A percentile compares a stretch with the other conserved stretches of the same genome.
Evolutionary conservation across 1,140 invertebrate species (phyloP).

Genomic region (Atopsyche davidsoni): DNA sequence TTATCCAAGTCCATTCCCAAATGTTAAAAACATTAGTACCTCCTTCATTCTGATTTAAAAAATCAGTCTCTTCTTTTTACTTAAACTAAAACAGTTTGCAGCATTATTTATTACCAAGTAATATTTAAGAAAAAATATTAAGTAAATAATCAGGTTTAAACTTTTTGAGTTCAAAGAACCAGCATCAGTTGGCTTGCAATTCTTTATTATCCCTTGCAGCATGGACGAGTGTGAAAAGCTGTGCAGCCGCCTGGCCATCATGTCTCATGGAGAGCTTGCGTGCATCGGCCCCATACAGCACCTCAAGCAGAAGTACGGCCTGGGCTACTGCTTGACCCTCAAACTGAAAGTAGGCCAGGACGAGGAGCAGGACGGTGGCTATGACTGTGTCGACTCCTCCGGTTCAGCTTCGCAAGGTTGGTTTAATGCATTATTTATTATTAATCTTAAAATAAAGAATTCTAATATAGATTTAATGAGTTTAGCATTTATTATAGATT

Average conservation of each 20-base stretch:
- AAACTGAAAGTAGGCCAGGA: slow-evolving; percentile 15
- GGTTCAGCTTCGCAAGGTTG: not conserved
- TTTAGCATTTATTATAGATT: not conserved
- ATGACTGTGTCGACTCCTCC: slow-evolving; percentile 5
- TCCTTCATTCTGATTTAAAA: too few species aligned
- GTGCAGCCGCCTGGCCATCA: slow-evolving; percentile 72
- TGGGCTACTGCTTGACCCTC: slow-evolving; percentile 46
- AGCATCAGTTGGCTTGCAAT: too few species aligned
- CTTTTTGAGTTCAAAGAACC: too few species aligned
- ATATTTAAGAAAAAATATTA: too few species aligned
- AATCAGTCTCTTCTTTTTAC: too few species aligned
- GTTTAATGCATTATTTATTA: not conserved
- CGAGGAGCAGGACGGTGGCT: not conserved
- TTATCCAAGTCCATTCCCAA: too few species aligned
- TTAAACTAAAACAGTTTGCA: too few species aligned
- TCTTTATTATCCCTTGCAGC: too few species aligned
- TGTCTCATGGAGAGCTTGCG: slow-evolving; percentile 68
- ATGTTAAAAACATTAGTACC: too few species aligned
- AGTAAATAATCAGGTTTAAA: too few species aligned
- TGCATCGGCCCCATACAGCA: slow-evolving; percentile 50
- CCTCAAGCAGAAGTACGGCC: slow-evolving; percentile 49
- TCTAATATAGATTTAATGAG: not conserved
- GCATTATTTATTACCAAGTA: too few species aligned
- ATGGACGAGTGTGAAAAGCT: slow-evolving; percentile 86
- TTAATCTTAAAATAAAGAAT: not conserved